Conservation (phyloP, 2,113 vertebrate genomes). For the Microtus montanus region DNA sequence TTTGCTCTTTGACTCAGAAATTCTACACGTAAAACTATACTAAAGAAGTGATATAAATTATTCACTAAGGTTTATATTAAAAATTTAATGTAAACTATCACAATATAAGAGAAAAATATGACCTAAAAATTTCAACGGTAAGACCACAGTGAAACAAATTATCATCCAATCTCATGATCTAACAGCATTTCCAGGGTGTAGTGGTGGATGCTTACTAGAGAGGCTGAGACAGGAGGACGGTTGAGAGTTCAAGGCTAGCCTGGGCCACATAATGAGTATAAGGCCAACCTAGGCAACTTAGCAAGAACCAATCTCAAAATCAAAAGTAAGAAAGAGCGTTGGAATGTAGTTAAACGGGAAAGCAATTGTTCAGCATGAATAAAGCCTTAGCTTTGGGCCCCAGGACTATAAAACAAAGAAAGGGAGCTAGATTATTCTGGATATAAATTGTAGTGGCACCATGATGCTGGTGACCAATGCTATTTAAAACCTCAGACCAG, state of each 20-base stretch:
- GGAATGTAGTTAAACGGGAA: neutral
- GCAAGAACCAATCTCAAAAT: neutral
- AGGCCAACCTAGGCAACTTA: neutral
- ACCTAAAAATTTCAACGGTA: slow-evolving; percentile 18
- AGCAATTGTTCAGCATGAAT: neutral
- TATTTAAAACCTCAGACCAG: neutral
- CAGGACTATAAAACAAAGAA: neutral
- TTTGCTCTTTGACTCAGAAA: slow-evolving; percentile 21
- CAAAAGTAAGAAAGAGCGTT: neutral
- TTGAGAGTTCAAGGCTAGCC: neutral
- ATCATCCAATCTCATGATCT: neutral
- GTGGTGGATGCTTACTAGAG: neutral
- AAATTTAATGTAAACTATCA: neutral
- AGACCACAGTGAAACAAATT: neutral
- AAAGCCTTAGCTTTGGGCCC: neutral
- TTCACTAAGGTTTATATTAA: neutral
- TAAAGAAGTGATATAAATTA: slow-evolving; percentile 1
- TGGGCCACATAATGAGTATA: too few relatives aligned
- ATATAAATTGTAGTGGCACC: neutral
- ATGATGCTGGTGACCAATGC: neutral
- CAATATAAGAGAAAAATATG: neutral
- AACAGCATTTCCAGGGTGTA: neutral
- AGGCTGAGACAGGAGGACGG: neutral
- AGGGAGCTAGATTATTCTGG: neutral
- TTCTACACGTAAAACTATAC: neutral